phyloP scores from a whole-genome alignment of 2,113 vertebrate species.

The Channa argus region DNA sequence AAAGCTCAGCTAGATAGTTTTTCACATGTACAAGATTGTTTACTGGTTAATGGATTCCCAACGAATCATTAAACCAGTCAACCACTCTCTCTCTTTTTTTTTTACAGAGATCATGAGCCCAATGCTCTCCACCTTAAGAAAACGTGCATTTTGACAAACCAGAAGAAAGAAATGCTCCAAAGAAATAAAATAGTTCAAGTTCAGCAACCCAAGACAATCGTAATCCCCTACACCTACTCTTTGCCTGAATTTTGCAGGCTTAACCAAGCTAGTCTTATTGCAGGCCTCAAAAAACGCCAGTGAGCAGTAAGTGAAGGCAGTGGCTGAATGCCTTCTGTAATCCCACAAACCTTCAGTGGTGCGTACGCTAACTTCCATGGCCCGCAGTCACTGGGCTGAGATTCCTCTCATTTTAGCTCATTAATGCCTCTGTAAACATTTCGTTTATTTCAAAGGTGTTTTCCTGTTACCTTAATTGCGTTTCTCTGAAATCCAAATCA shows the following conservation, averaged over 20 bases:
- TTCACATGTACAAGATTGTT: neutral
- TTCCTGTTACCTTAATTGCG: conserved; percentile 61
- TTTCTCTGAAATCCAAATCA: conserved; percentile 73
- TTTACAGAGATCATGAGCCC: too few relatives aligned
- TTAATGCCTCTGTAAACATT: conserved; percentile 76
- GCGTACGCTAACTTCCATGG: conserved; percentile 29
- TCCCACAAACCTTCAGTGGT: conserved; percentile 17
- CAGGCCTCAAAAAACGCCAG: too few relatives aligned
- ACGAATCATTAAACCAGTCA: neutral
- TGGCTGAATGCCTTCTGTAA: neutral
- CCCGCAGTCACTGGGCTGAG: conserved; percentile 38
- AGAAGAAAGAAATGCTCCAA: too few relatives aligned
- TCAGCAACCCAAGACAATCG: too few relatives aligned
- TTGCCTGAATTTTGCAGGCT: too few relatives aligned
- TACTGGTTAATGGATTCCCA: neutral
- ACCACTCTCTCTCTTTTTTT: too few relatives aligned
- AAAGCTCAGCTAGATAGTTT: neutral
- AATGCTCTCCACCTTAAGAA: too few relatives aligned
- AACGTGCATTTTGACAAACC: too few relatives aligned
- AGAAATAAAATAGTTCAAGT: too few relatives aligned
- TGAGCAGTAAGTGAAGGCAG: too few relatives aligned
- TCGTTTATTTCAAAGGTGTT: conserved; percentile 74
- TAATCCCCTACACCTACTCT: too few relatives aligned
- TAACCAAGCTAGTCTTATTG: too few relatives aligned
- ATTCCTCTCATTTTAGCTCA: conserved; percentile 60